These are phyloP conservation scores for Coregonus suidteri DNA, from an alignment of 2,797 vertebrate species.

Conservation along the genomic window DNA sequence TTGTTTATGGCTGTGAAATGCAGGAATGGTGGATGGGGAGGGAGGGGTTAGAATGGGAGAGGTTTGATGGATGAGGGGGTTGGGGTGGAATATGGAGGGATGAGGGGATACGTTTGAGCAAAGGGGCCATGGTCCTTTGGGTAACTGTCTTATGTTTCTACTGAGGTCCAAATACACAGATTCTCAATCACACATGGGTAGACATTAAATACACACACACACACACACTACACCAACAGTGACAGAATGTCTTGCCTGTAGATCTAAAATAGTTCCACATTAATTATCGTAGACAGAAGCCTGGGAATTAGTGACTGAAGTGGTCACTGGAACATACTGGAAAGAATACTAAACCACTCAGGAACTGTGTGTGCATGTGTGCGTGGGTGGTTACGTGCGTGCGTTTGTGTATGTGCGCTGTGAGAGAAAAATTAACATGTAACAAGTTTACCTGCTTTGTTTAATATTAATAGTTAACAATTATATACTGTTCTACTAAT, in stretches of 20 bases:
- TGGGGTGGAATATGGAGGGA: conserved; percentile 2
- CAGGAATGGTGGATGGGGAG: conserved; percentile 52
- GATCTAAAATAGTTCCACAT: conserved; percentile 25
- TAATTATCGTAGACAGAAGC: conserved; percentile 39
- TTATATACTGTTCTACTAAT: no score
- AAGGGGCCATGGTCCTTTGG: conserved; percentile 41
- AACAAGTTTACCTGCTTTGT: no score
- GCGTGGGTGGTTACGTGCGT: not conserved
- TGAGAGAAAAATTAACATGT: no score
- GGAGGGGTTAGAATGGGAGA: conserved; percentile 26
- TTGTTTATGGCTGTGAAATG: conserved; percentile 78
- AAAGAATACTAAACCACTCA: conserved; percentile 37
- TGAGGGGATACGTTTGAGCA: conserved; percentile 42
- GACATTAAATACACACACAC: not conserved
- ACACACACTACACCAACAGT: not conserved
- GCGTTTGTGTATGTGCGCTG: not conserved
- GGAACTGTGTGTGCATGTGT: not conserved
- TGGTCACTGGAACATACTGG: conserved; percentile 28
- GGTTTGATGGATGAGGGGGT: conserved; percentile 39
- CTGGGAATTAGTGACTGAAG: conserved; percentile 26
- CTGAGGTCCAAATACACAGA: conserved; percentile 29
- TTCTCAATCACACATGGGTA: not conserved
- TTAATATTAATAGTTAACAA: no score
- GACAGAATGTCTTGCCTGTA: not conserved
- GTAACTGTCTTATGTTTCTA: conserved; percentile 60